Base-by-base conservation (phyloP, 2,888 invertebrate species). In the Sisyra terminalis region DNA sequence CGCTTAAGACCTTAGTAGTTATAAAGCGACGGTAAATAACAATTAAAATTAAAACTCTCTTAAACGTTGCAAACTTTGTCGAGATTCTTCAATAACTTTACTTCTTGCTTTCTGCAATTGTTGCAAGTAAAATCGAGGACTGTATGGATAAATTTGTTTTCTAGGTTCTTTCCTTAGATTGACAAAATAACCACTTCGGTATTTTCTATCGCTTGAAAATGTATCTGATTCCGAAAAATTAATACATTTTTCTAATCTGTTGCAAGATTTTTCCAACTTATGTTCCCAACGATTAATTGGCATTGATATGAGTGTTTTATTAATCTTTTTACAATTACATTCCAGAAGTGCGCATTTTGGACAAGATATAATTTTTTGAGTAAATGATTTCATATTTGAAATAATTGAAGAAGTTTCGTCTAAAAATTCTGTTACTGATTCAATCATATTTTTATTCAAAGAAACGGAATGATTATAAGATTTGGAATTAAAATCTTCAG, bases 71-170 rank as follows among this genome's bases (percentile, higher is more conserved):
- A 52, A 49, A 44, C 46, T 62, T 35, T 69, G 66, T 47, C 64
- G 63, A 38, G 69, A 65, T n/a, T 60, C 61, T 52, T 65, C 66
- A 0, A 74, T 64, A 13, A 71, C 64, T 49, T 73, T 66, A 51
- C 64, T 63, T 49, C 75, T 60, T 56, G 73, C 58, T 43, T 65
- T 60, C 9, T 73, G 68, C 46, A 75, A 61, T 55, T 74, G 70
- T 49, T 66, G 67, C 44, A 75, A 55, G 58, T 71, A 74, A 46
- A 69, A 67, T 43, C 69, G 73, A 1, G 75, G 75, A 50, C 58
- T 63, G 39, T 56, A 30, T 11, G 11, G 17, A 16, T 11, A 30
- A 13, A 40, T n/a, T 14, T 15, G 29, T 29, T 15, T 40, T 9
- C 9, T 16, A 29, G 15, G 14, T 32, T 5, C n/a, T 32, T 6